These are phyloP conservation scores for Myotis lucifugus DNA, from an alignment of 2,113 vertebrate species.

Conservation along the genomic window DNA sequence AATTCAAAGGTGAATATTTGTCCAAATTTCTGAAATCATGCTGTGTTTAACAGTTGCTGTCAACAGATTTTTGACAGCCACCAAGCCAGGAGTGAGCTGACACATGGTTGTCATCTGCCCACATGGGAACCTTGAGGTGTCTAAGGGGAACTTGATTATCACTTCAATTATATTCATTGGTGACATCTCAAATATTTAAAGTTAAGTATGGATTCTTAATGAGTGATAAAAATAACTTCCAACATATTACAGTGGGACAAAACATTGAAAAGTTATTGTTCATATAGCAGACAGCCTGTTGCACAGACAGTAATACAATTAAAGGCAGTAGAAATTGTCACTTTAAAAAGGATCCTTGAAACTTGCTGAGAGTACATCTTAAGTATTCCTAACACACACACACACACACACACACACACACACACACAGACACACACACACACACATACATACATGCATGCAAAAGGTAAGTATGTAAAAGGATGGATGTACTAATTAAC, in stretches of 20 bases:
- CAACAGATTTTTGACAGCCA: neutral
- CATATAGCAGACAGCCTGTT: neutral
- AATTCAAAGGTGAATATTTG: neutral
- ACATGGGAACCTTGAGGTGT: neutral
- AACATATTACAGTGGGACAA: neutral
- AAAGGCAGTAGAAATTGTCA: neutral
- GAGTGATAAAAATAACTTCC: neutral
- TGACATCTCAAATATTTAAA: slow-evolving; percentile 4
- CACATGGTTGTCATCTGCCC: neutral
- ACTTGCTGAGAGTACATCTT: neutral
- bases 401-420: neutral
- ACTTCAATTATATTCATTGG: neutral
- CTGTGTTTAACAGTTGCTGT: neutral
- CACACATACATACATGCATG: neutral
- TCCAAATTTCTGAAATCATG: neutral
- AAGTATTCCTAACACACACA: neutral
- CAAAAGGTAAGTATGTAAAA: neutral
- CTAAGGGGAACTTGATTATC: neutral
- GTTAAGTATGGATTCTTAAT: slow-evolving; percentile 26
- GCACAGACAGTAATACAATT: neutral
- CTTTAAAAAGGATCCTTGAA: neutral
- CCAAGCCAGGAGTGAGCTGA: neutral
- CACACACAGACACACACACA: no score
- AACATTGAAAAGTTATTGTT: neutral
- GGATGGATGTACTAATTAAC: neutral